Base-by-base conservation (phyloP, 2,113 vertebrate genomes). In the Pangasianodon gigas region DNA sequence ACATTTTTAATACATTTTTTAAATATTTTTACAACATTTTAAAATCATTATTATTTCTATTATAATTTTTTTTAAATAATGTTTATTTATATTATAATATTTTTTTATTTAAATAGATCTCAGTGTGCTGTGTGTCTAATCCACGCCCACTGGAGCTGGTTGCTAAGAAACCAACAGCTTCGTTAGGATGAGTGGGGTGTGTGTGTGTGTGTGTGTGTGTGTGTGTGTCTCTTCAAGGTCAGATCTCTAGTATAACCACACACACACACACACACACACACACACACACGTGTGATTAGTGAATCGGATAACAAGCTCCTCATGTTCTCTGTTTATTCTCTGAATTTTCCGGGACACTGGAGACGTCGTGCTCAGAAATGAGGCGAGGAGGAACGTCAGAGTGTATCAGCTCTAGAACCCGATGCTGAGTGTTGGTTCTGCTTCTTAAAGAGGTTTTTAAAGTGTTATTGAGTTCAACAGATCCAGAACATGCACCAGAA, bases 261-360 rank as follows among this genome's bases (percentile, higher is more conserved):
- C 44, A 88, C 44, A 32, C 74, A n/a, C 44, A 88, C 56, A n/a
- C 86, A 79, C 24, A 88, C 41, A 62, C 74, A 88, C 87, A 82
- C 77, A 62, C 44, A 32, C 24, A 21, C 19, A 19, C 10, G 44
- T 88, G 88, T 89, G 65, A 14, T 91, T 87, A 37, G 24, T 37
- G n/a, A 71, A 71, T 37, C n/a, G 1, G 67, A 71, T 71, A 67
- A 29, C 65, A 67, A 13, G 10, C 29, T 67, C 29, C 65, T 65
- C 9, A 3, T n/a, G 65, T 32, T 32, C 65, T 32, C 11, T 60
- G 21, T 60, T 24, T 60, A 60, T 60, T 60, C 58, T 60, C 29
- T 32, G 65, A 13, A 16, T 67, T 67, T 67, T 60, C 58, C 21
- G 0, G 9, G 65, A 67, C 29, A 29, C 65, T 32, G 65, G 1